These are phyloP conservation scores for Actinia tenebrosa DNA, from an alignment of 64 coral and sea anemone species.

Conservation along the genomic window DNA sequence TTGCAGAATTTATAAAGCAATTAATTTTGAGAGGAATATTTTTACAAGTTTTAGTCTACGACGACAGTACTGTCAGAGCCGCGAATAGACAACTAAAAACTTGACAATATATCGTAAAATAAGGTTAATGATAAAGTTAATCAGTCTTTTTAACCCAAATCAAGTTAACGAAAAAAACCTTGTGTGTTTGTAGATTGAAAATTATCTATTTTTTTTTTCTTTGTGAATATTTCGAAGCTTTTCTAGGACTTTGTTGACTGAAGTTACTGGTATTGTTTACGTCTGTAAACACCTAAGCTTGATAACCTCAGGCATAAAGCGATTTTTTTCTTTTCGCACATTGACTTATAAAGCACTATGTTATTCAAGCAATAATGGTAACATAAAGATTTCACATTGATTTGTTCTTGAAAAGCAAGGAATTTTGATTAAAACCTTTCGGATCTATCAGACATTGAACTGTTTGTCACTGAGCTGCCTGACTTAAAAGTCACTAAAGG, in stretches of 20 bases:
- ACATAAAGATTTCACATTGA: neutral
- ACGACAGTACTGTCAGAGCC: no score
- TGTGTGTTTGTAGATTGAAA: neutral
- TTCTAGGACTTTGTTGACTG: neutral
- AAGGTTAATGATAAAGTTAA: no score
- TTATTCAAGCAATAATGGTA: neutral
- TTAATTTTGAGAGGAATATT: no score
- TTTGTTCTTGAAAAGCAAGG: neutral
- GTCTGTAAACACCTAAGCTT: neutral
- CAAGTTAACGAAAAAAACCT: no score
- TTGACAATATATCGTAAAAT: no score
- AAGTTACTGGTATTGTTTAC: neutral
- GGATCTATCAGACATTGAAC: neutral
- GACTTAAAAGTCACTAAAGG: neutral
- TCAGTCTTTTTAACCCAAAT: no score
- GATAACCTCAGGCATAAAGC: conserved; percentile 12
- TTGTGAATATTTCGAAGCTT: neutral
- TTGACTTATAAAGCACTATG: neutral
- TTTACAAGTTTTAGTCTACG: no score
- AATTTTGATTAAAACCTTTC: neutral
- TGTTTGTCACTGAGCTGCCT: neutral
- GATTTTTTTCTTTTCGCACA: neutral
- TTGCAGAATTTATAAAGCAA: no score
- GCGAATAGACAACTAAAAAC: no score
- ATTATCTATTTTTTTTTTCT: neutral